Evolutionary conservation across 92 coral and sea anemone genomes (phyloP), one percentile per base, ranked within the genome.

Genomic region (Heteractis magnifica): DNA sequence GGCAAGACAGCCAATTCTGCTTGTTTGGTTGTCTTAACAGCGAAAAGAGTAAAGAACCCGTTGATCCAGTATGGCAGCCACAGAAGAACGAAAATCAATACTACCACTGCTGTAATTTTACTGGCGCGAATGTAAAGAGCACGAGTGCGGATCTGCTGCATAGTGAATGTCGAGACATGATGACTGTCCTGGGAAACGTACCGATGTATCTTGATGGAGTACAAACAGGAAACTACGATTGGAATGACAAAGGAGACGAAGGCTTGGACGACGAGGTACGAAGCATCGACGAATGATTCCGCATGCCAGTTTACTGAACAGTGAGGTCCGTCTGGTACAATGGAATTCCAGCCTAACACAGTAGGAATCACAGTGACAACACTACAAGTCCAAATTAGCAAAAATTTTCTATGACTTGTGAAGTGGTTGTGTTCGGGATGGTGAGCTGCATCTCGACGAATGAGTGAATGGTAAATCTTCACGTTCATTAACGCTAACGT

Each of bases 291-390:
- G 6, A 68, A 51, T 50, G 76, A 72, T 19, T 62, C 44, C 11
- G 87, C 86, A 6, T 86, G 85, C 97, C 97, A 93, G 75, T 89
- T 86, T 16, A 89, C 91, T 8, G 97, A 85, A 19, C 97, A 93
- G 51, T 82, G 81, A 3, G 92, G 88, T 8, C 82, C 85, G 12
- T 88, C 89, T 11, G 88, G 73, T 52, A 64, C 86, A 52, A 90
- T 85, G 15, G 94, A 88, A 51, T 90, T 88, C 97, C 94, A 93
- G 6, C 94, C 94, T 9, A 91, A 83, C 7, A 79, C 6, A 6
- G 94, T 91, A 16, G 97, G 97, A 9, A 91, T 26, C 65, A 87
- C 80, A 6, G 79, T 64, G 0, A 75, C 72, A 52, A 78, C 58
- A 13, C 91, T 81, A 64, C 80, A 85, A 18, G 86, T 12, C 97